Percentiles rank a stretch among this genome's conserved stretches.
phyloP scores from a whole-genome alignment of 2,888 invertebrate species.

The Drosophila monieri region DNA sequence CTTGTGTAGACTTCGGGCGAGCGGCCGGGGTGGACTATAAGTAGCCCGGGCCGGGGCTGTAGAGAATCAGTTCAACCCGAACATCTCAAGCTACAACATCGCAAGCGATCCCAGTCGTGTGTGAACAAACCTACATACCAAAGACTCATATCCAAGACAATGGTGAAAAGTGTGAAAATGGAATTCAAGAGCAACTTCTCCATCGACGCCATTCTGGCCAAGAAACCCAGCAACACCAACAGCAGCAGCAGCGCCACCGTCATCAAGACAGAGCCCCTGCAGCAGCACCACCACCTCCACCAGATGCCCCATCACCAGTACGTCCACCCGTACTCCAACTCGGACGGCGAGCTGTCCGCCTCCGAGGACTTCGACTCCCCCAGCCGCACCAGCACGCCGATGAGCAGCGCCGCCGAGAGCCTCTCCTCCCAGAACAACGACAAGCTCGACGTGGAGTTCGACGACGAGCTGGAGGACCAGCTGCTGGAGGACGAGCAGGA shows the following conservation, averaged over 20 bases:
- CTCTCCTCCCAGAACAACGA: slow-evolving; percentile 67
- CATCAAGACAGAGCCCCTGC: slow-evolving; percentile 44
- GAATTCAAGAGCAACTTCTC: slow-evolving; percentile 90
- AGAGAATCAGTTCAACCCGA: slow-evolving; percentile 72
- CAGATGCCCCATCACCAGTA: slow-evolving; percentile 39
- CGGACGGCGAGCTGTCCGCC: slow-evolving; percentile 78
- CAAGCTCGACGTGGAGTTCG: slow-evolving; percentile 58
- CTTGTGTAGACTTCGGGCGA: slow-evolving; percentile 43
- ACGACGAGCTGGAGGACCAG: slow-evolving; percentile 65
- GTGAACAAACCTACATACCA: slow-evolving; percentile 11
- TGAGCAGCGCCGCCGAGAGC: slow-evolving; percentile 82
- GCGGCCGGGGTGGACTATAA: slow-evolving; percentile 72
- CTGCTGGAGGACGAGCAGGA: slow-evolving; percentile 64
- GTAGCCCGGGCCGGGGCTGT: slow-evolving; percentile 60
- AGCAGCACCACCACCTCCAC: slow-evolving; percentile 46
- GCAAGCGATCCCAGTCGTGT: slow-evolving; percentile 45
- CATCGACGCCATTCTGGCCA: slow-evolving; percentile 91
- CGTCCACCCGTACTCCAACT: slow-evolving; percentile 61
- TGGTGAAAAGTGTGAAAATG: slow-evolving; percentile 82
- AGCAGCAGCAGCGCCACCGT: slow-evolving; percentile 23
- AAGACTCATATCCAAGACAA: slow-evolving; percentile 47
- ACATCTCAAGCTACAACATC: slow-evolving; percentile 27
- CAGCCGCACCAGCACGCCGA: slow-evolving; percentile 82
- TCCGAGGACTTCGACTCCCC: slow-evolving; percentile 81
- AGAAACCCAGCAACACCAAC: slow-evolving; percentile 74